Conservation (phyloP, 2,888 invertebrate genomes). For the Cetonia aurata region DNA sequence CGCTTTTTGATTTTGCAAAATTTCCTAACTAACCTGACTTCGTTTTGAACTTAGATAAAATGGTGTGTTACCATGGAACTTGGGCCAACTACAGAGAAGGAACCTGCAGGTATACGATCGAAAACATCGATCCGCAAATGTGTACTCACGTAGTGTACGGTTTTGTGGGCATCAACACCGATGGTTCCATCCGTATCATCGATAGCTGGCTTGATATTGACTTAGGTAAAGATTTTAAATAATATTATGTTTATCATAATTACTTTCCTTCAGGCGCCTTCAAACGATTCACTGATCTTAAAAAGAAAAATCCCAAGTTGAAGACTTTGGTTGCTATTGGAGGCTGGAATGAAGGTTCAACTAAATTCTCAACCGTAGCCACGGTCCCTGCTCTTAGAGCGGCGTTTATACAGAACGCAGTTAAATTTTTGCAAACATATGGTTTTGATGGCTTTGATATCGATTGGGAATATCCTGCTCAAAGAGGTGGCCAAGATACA, state of each 20-base stretch:
- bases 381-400: conserved; percentile 64
- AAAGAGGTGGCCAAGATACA: conserved; percentile 65
- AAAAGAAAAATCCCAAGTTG: conserved; percentile 67
- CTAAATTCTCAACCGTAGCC: conserved; percentile 65
- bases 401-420: conserved; percentile 71
- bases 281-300: conserved; percentile 70
- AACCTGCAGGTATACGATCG: conserved; percentile 75
- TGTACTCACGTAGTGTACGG: conserved; percentile 85
- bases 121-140: conserved; percentile 74
- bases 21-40: background rate
- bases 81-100: conserved; percentile 80
- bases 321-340: conserved; percentile 75
- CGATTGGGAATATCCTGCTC: conserved; percentile 80
- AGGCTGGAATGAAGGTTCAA: conserved; percentile 74
- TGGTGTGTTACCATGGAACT: conserved; percentile 82
- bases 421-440: conserved; percentile 69
- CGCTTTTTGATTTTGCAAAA: too few species aligned
- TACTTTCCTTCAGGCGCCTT: conserved; percentile 65
- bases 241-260: background rate
- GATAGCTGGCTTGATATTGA: conserved; percentile 72
- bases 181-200: conserved; percentile 70
- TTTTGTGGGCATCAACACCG: conserved; percentile 75
- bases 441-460: conserved; percentile 79
- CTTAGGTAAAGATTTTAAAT: conserved; percentile 65
- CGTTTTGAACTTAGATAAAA: conserved; percentile 66